Base-by-base conservation (phyloP, 1,140 invertebrate genomes). In the Neotoxoptera formosana region DNA sequence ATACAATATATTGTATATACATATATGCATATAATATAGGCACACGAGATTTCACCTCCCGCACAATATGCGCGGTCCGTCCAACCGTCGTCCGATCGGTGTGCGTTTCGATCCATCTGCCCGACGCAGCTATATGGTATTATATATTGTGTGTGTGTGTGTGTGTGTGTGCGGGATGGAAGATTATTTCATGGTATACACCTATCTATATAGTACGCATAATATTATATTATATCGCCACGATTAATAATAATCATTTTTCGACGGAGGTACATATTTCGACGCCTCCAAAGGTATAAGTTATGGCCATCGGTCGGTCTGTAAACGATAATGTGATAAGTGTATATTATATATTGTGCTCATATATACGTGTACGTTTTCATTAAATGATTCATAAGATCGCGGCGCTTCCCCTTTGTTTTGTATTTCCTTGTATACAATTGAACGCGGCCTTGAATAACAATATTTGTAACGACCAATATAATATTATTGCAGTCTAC, bases 41-140 rank as follows among this genome's bases (percentile, higher is more conserved):
- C n/a, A 76, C 30, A 76, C 14, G 51, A 90, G 88, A 90, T 90
- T 90, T 90, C 88, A 90, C 51, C 88, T 56, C 88, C 87, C 87
- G 87, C 87, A 56, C 20, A 53, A 90, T 90, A 89, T 23, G 88
- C 25, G 48, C 36, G 89, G 60, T 67, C n/a, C 53, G 53, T 30
- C 30, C 45, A 41, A n/a, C 48, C 87, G 23, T 53, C 34, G 76
- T 81, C 83, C 51, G n/a, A 60, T 34, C n/a, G 53, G 45, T 47
- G 23, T 86, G n/a, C n/a, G 41, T 41, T 47, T 86, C 41, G 41
- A 86, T 41, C 23, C 83, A 30, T 11, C 11, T n/a, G 41, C 41
- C 30, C 36, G 47, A 7, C 23, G 25, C n/a, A n/a, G 60, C 14
- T n/a, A 23, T 86, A 41, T 36, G 14, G 47, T 30, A 41, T 41